A percentile compares a stretch with the other conserved stretches of the same genome.
phyloP scores from a whole-genome alignment of 1,140 invertebrate genomes.

The Coptotermes formosanus region DNA sequence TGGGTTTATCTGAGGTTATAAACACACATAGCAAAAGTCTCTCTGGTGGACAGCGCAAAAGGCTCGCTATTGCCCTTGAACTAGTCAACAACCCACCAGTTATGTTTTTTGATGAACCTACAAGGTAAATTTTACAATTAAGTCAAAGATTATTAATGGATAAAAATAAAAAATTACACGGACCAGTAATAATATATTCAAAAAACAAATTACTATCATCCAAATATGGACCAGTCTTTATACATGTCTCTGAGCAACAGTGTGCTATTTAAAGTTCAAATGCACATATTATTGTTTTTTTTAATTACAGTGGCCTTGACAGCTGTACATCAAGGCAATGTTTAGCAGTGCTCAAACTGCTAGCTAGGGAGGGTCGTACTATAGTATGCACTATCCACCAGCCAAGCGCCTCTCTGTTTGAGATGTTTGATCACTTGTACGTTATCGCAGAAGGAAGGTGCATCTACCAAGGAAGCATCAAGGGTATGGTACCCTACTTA shows the following conservation, averaged over 20 bases:
- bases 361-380: constrained; percentile 67
- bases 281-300: not conserved
- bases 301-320: constrained; percentile 65
- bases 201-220: no score
- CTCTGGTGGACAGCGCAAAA: constrained; percentile 85
- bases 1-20: constrained; percentile 64
- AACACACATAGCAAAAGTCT: constrained; percentile 69
- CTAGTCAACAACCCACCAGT: constrained; percentile 84
- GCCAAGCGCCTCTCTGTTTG: constrained; percentile 73
- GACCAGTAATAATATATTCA: no score
- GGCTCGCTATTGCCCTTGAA: constrained; percentile 84
- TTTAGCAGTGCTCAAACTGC: constrained; percentile 54
- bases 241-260: no score
- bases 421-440: constrained; percentile 71
- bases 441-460: constrained; percentile 58
- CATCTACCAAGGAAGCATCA: constrained; percentile 55
- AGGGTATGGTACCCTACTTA: constrained; percentile 53
- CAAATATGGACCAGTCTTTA: no score
- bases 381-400: constrained; percentile 84
- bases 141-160: not conserved
- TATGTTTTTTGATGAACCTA: constrained; percentile 92
- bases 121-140: constrained; percentile 64
- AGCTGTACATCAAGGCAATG: constrained; percentile 69
- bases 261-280: no score
- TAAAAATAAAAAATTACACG: no score